Evolutionary conservation across 2,113 vertebrate species (phyloP).

Genomic region (Colaptes auratus): DNA sequence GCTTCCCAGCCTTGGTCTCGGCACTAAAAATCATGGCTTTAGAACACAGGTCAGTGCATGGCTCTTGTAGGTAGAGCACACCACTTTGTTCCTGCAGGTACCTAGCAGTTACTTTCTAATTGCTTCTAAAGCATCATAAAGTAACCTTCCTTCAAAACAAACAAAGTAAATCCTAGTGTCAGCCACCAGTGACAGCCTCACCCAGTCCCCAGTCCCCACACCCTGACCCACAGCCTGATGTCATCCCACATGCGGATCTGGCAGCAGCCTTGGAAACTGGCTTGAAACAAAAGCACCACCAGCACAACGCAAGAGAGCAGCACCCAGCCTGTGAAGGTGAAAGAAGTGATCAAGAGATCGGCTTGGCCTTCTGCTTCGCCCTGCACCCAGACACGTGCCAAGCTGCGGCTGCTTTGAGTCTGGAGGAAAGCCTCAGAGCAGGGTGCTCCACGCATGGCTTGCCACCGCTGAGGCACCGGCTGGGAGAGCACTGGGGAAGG

Average conservation of each 20-base stretch:
- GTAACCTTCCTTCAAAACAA: not conserved
- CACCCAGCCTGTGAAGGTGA: accelerated
- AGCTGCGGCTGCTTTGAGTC: not conserved
- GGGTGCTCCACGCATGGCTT: not conserved
- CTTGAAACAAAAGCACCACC: not conserved
- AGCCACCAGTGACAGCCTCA: accelerated
- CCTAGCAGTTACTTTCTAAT: not conserved
- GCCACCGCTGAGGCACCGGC: not conserved
- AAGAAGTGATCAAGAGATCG: not conserved
- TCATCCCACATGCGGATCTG: not conserved
- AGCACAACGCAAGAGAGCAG: accelerated
- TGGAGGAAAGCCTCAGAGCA: not conserved
- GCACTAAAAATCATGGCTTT: not conserved
- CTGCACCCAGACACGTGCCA: not conserved
- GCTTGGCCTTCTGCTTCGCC: not conserved
- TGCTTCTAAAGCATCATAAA: not conserved
- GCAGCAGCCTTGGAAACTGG: not conserved
- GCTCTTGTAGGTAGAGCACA: accelerated
- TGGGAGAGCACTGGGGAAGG: not conserved
- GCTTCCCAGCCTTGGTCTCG: not conserved
- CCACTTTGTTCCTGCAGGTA: accelerated
- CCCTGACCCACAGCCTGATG: not conserved
- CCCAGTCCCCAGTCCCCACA: not conserved
- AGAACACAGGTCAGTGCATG: accelerated
- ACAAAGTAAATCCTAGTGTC: not conserved